phyloP scores from a whole-genome alignment of 1,140 invertebrate species.

The Atta cephalotes region DNA sequence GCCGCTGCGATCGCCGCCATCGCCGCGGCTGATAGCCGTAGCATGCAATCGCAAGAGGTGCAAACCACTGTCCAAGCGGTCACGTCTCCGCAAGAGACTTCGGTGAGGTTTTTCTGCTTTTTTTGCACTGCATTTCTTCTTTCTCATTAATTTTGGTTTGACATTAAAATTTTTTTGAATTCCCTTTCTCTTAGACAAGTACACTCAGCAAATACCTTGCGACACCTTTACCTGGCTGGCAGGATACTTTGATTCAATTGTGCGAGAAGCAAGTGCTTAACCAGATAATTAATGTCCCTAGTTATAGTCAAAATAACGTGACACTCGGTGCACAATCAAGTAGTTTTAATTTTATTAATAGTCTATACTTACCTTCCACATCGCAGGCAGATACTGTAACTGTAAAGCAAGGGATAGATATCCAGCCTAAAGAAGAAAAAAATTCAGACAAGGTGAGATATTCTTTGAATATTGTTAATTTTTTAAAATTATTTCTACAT shows the following conservation, averaged over 20 bases:
- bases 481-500: neutral
- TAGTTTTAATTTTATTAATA: slow-evolving; percentile 81
- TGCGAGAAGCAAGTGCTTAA: slow-evolving; percentile 79
- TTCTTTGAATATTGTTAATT: slow-evolving; percentile 32
- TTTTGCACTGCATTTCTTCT: neutral
- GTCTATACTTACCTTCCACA: slow-evolving; percentile 77
- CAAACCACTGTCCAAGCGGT: slow-evolving; percentile 80
- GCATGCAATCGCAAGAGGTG: slow-evolving; percentile 68
- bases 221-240: slow-evolving; percentile 79
- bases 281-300: slow-evolving; percentile 84
- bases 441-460: slow-evolving; percentile 57
- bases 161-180: slow-evolving; percentile 29
- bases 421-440: slow-evolving; percentile 68
- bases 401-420: slow-evolving; percentile 74
- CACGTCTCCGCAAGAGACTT: slow-evolving; percentile 69
- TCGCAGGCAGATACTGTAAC: slow-evolving; percentile 76
- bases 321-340: slow-evolving; percentile 81
- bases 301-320: slow-evolving; percentile 82
- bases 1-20: slow-evolving; percentile 35
- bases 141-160: neutral
- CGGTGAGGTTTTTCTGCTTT: slow-evolving; percentile 70
- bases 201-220: slow-evolving; percentile 11
- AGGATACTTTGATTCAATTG: slow-evolving; percentile 82
- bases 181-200: slow-evolving; percentile 76
- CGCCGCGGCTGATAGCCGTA: slow-evolving; percentile 59